These are phyloP conservation scores for Cartodere bifasciata DNA, from an alignment of 2,888 invertebrate genomes.

Conservation along the genomic window DNA sequence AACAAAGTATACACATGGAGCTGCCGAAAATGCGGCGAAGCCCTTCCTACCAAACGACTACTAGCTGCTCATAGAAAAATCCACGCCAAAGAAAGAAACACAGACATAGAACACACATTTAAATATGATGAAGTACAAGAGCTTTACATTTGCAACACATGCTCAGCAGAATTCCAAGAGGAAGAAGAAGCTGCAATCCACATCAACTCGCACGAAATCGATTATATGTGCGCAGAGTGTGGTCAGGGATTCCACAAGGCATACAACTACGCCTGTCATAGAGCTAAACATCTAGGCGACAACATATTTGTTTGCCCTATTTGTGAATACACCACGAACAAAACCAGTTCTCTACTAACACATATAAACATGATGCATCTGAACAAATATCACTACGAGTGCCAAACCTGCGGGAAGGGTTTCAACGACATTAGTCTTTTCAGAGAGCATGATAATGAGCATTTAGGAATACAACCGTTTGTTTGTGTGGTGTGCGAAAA, in stretches of 20 bases:
- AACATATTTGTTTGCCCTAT: constrained; percentile 23
- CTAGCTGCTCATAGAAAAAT: constrained; percentile 39
- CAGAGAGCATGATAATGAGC: constrained; percentile 33
- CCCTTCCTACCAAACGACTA: constrained; percentile 38
- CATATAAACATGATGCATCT: constrained; percentile 44
- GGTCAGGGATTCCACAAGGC: constrained; percentile 22
- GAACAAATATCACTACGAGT: constrained; percentile 36
- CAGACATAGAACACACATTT: constrained; percentile 13
- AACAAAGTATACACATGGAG: constrained; percentile 30
- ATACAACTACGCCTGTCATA: constrained; percentile 25
- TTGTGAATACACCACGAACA: constrained; percentile 22
- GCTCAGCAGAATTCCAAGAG: constrained; percentile 21
- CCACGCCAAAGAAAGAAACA: constrained; percentile 31
- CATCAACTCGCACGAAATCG: constrained; percentile 22
- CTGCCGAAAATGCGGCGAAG: constrained; percentile 38
- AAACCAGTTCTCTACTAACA: constrained; percentile 31
- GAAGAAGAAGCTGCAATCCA: constrained; percentile 22
- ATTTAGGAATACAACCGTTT: constrained; percentile 32
- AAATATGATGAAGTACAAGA: constrained; percentile 19
- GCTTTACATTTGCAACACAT: constrained; percentile 23
- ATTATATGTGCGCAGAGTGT: constrained; percentile 28
- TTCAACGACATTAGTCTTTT: constrained; percentile 36
- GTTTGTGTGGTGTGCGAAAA: constrained; percentile 35
- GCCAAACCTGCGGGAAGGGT: constrained; percentile 37
- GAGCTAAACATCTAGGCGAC: constrained; percentile 24